A percentile compares a stretch with the other conserved stretches of the same genome.
Evolutionary conservation across 2,888 invertebrate species (phyloP).

Genomic region (Acholoe squamosa): DNA sequence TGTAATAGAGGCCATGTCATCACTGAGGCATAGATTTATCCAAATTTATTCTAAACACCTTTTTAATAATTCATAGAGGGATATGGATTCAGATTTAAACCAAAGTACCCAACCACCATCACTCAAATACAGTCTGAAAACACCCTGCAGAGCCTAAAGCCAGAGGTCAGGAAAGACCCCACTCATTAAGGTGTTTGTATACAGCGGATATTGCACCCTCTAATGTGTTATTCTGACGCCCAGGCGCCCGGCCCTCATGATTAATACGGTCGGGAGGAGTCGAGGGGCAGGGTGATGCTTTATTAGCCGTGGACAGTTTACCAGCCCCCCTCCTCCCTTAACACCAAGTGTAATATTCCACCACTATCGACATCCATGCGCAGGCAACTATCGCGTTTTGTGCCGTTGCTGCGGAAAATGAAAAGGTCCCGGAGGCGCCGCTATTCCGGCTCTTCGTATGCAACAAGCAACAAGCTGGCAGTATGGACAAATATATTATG

Average conservation of each 20-base stretch:
- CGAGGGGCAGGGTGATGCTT: background rate
- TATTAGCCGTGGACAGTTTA: conserved; percentile 17
- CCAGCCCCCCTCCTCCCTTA: background rate
- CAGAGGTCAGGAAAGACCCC: background rate
- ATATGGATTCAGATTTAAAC: too few relatives aligned
- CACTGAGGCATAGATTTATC: too few relatives aligned
- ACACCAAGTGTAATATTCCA: background rate
- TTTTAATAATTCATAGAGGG: too few relatives aligned
- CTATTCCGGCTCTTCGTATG: conserved; percentile 5
- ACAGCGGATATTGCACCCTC: background rate
- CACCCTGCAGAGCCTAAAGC: background rate
- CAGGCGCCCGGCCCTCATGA: background rate
- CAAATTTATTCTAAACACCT: too few relatives aligned
- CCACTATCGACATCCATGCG: background rate
- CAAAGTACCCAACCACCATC: too few relatives aligned
- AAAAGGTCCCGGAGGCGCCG: background rate
- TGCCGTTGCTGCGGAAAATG: background rate
- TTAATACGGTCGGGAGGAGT: background rate
- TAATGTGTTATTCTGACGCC: conserved; percentile 1
- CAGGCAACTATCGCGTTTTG: background rate
- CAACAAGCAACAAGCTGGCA: background rate
- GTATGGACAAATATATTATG: conserved; percentile 31
- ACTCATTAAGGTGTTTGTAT: background rate
- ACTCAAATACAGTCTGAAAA: too few relatives aligned
- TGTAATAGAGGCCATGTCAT: too few relatives aligned